Conservation (phyloP, 2,888 invertebrate species). For the Pharmacophagus antenor region DNA sequence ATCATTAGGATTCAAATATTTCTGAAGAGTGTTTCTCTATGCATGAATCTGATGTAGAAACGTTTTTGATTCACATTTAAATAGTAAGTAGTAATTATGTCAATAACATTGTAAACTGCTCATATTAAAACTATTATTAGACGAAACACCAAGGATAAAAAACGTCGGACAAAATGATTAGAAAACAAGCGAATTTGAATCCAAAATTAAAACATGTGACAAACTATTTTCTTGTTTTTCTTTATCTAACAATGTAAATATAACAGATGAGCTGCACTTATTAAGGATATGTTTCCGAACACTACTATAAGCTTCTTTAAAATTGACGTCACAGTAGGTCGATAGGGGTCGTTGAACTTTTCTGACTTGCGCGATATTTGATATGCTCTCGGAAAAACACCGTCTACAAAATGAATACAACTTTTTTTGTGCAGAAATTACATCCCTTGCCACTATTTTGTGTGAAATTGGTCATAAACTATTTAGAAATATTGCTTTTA, state of each 20-base stretch:
- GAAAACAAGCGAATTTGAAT: too few relatives aligned
- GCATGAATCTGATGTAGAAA: too few relatives aligned
- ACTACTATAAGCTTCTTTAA: not conserved
- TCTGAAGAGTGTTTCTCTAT: too few relatives aligned
- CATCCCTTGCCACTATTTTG: not conserved
- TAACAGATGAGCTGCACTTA: not conserved
- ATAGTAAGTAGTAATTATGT: too few relatives aligned
- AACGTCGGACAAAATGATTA: too few relatives aligned
- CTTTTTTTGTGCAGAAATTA: not conserved
- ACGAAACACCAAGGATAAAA: too few relatives aligned
- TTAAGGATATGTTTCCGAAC: not conserved
- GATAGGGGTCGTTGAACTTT: slow-evolving; percentile 26
- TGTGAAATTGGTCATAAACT: not conserved
- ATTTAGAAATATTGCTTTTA: not conserved
- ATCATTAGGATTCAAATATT: too few relatives aligned
- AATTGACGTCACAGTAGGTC: slow-evolving; percentile 12
- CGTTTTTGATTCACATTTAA: too few relatives aligned
- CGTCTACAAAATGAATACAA: slow-evolving; percentile 1
- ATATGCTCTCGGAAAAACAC: slow-evolving; percentile 22
- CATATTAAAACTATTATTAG: too few relatives aligned
- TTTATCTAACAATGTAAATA: too few relatives aligned
- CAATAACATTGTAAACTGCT: not conserved
- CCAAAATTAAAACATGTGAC: too few relatives aligned
- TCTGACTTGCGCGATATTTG: slow-evolving; percentile 8
- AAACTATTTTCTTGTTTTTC: too few relatives aligned